Base-by-base conservation (phyloP, 2,888 invertebrate genomes). In the Lapara coniferarum region DNA sequence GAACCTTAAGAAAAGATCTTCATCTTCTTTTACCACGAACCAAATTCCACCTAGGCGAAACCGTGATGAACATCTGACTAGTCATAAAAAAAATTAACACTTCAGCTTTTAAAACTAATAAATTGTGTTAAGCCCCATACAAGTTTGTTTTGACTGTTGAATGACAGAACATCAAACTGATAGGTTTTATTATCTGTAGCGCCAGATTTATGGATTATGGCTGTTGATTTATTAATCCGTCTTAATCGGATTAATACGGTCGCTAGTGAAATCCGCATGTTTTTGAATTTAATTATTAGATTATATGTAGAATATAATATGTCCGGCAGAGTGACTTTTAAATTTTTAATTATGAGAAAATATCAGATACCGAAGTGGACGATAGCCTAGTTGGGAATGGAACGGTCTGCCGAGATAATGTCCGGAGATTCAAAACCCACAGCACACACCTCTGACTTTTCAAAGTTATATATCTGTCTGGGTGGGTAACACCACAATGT, bases 81-180 rank as follows among this genome's bases (percentile, higher is more conserved):
- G 7, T 2, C 0, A 51, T 68, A 49, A 51, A 46, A 25, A 25
- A 13, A 12, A 8, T 63, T 49, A 49, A 30, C 30, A 56, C 30
- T n/a, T 13, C 13, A n/a, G 7, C 16, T 25, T 25, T 25, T 12
- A 25, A 49, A 56, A 57, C 14, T 30, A 68, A 68, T 68, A 68
- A 68, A 68, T 68, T 30, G 57, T 58, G 30, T 6, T 68, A 68
- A 68, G 25, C 68, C 30, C 30, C 68, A 58, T 51, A 49, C 49
- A 13, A 14, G 68, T 68, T 68, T 68, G 51, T 68, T 68, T 58
- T 68, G 68, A 68, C 68, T 30, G 14, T 16, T 46, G 51, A 49
- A 19, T 67, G 67, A 67, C 51, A 58, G 3, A 25, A 30, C 30
- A 58, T 37, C 30, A 58, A 37, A 56, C 13, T 12, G 8, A 30